Evolutionary conservation across 2,797 vertebrate genomes (phyloP).

Genomic region (Pantherophis alleghaniensis): DNA sequence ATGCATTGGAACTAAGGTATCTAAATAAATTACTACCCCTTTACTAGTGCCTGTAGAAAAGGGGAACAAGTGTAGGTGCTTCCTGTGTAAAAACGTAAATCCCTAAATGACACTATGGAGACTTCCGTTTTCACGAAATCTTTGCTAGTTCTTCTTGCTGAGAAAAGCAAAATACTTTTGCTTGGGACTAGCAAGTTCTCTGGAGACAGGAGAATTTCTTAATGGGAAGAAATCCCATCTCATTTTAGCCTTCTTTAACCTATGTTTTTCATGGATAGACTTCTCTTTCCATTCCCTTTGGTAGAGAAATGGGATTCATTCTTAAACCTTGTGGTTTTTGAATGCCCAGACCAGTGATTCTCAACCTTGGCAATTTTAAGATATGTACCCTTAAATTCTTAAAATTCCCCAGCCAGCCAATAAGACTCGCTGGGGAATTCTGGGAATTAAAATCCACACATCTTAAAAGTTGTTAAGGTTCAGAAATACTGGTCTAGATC

Average conservation of each 20-base stretch:
- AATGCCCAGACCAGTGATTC: not conserved
- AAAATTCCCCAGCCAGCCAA: not conserved
- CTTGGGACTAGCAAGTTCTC: not conserved
- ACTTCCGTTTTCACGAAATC: not conserved
- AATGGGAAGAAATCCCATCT: not conserved
- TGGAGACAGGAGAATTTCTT: not conserved
- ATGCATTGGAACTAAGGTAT: not conserved
- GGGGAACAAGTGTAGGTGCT: not conserved
- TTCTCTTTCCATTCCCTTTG: not conserved
- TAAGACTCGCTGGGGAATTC: not conserved
- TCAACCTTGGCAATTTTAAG: not conserved
- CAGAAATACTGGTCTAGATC: not conserved
- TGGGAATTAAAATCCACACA: not conserved
- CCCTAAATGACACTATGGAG: not conserved
- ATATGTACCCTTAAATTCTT: not conserved
- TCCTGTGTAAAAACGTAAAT: not conserved
- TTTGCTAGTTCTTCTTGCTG: not conserved
- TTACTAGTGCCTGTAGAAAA: not conserved
- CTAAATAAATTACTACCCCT: not conserved
- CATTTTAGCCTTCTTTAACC: not conserved
- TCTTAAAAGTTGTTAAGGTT: not conserved
- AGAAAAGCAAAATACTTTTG: not conserved
- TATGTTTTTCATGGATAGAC: not conserved
- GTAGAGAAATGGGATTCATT: not conserved
- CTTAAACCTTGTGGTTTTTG: not conserved